Evolutionary conservation across 2,888 invertebrate genomes (phyloP).

Genomic region (Thereva unica): DNA sequence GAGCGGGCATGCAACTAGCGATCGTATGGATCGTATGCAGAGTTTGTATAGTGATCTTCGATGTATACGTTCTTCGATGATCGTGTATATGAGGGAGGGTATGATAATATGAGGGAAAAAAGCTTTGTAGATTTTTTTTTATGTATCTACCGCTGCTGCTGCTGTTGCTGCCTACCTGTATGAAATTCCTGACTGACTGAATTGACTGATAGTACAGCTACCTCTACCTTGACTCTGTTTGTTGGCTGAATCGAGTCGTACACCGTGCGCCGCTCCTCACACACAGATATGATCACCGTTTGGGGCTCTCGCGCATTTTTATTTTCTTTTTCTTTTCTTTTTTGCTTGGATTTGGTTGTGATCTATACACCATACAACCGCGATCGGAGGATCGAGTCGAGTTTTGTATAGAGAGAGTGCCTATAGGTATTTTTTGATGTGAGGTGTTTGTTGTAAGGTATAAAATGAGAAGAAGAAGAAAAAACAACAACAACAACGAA

Average conservation of each 20-base stretch:
- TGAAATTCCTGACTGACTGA: slow-evolving; percentile 13
- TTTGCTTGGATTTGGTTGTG: too few relatives aligned
- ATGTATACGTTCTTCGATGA: too few relatives aligned
- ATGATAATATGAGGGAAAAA: background rate
- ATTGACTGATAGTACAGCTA: slow-evolving; percentile 45
- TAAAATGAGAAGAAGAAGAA: slow-evolving; percentile 1
- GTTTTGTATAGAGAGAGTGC: too few relatives aligned
- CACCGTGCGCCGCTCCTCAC: background rate
- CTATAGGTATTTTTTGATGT: too few relatives aligned
- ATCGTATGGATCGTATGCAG: too few relatives aligned
- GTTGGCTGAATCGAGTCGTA: slow-evolving; percentile 17
- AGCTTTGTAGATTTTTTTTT: background rate
- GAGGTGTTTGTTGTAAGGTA: slow-evolving; percentile 18
- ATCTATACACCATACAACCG: too few relatives aligned
- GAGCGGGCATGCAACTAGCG: too few relatives aligned
- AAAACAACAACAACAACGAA: background rate
- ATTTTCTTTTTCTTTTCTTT: too few relatives aligned
- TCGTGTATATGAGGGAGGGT: background rate
- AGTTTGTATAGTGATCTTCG: too few relatives aligned
- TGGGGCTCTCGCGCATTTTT: too few relatives aligned
- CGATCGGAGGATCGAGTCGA: too few relatives aligned
- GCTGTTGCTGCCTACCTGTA: slow-evolving; percentile 4
- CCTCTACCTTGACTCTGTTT: slow-evolving; percentile 58
- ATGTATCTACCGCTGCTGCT: slow-evolving; percentile 7
- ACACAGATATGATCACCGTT: too few relatives aligned